phyloP scores from a whole-genome alignment of 2,888 invertebrate genomes.

The Hydroisotoma schaefferi region DNA sequence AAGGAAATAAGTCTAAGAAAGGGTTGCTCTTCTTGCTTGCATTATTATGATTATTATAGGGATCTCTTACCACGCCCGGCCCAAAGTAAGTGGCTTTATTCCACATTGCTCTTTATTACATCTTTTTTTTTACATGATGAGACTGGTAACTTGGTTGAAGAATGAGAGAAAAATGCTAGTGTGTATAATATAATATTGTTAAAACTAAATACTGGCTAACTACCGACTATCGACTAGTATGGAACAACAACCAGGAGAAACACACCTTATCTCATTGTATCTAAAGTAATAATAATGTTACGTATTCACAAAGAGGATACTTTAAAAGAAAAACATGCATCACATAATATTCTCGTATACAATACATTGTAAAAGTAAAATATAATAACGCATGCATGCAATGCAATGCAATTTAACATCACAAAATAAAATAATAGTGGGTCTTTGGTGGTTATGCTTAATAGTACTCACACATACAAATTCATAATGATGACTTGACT shows the following conservation, averaged over 20 bases:
- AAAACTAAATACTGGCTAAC: background rate
- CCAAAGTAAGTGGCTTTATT: constrained; percentile 10
- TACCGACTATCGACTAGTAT: background rate
- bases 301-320: background rate
- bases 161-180: background rate
- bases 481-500: background rate
- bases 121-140: background rate
- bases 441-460: background rate
- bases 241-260: background rate
- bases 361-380: no score
- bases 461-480: background rate
- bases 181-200: background rate
- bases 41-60: constrained; percentile 11
- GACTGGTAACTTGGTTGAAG: no score
- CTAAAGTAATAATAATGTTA: background rate
- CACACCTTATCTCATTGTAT: no score
- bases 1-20: constrained; percentile 6
- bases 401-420: background rate
- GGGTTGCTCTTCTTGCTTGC: constrained; percentile 5
- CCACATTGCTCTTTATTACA: background rate
- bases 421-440: background rate
- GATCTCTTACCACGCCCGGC: constrained; percentile 9
- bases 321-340: background rate
- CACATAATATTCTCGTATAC: background rate
- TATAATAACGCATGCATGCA: background rate